phyloP scores from a whole-genome alignment of 2,113 vertebrate genomes.

The Syrmaticus mikado region DNA sequence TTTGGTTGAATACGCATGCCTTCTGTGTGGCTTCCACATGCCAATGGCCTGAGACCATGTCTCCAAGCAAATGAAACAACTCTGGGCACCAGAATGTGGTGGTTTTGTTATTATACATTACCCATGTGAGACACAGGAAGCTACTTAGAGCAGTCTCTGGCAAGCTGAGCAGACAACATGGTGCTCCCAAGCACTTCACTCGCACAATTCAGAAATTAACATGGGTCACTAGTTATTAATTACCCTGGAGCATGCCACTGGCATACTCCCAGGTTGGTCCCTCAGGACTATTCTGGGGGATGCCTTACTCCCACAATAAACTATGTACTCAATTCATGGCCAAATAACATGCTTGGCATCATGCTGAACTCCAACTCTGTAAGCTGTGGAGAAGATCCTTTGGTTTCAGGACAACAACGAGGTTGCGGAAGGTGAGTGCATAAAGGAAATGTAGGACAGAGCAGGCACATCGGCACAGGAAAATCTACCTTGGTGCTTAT shows the following conservation, averaged over 20 bases:
- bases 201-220: not conserved
- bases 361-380: not conserved
- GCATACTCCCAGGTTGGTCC: not conserved
- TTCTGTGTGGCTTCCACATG: not conserved
- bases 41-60: not conserved
- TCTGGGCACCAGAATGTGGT: not conserved
- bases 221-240: not conserved
- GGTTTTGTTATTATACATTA: not conserved
- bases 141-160: not conserved
- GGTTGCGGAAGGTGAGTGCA: not conserved
- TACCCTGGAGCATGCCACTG: too few relatives aligned
- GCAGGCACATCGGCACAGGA: fast-evolving
- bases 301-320: not conserved
- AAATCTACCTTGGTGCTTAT: not conserved
- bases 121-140: not conserved
- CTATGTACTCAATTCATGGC: fast-evolving
- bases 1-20: not conserved
- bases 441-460: not conserved
- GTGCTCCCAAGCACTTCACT: not conserved
- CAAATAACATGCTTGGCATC: not conserved
- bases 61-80: not conserved
- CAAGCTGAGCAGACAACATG: fast-evolving
- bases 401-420: not conserved
- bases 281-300: not conserved
- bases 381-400: not conserved